Evolutionary conservation across 2,888 invertebrate genomes (phyloP).

Genomic region (Diaphora mendica): DNA sequence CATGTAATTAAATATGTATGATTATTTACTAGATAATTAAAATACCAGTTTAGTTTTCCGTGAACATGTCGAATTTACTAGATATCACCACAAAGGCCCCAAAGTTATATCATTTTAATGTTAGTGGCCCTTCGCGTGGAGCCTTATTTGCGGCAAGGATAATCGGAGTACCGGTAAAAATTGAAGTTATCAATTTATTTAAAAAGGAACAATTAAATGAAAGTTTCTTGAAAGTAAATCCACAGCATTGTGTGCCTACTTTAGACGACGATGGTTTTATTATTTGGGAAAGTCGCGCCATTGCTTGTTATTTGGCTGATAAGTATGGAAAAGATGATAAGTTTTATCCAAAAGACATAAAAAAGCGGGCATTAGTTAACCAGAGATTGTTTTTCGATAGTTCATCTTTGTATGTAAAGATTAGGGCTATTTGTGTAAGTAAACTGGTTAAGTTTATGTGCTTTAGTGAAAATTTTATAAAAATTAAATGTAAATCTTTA

Average conservation of each 20-base stretch:
- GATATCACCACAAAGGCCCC: conserved; percentile 39
- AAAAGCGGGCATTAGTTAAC: conserved; percentile 86
- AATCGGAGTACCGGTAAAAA: conserved; percentile 81
- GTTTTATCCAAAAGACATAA: conserved; percentile 87
- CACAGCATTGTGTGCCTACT: conserved; percentile 89
- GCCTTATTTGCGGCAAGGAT: conserved; percentile 87
- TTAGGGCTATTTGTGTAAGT: conserved; percentile 88
- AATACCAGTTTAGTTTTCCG: too few relatives aligned
- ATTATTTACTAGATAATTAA: too few relatives aligned
- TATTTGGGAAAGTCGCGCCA: conserved; percentile 90
- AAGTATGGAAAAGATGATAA: conserved; percentile 87
- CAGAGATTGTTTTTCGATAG: conserved; percentile 88
- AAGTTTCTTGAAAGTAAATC: conserved; percentile 87
- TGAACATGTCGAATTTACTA: not conserved
- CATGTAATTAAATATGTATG: too few relatives aligned
- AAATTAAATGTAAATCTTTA: not conserved
- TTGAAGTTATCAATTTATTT: conserved; percentile 85
- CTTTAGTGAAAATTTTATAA: not conserved
- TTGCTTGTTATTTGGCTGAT: conserved; percentile 87
- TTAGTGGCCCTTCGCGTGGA: conserved; percentile 88
- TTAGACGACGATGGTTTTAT: conserved; percentile 89
- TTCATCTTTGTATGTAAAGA: conserved; percentile 87
- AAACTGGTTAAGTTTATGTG: not conserved
- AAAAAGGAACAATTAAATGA: conserved; percentile 86
- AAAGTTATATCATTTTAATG: conserved; percentile 87